A percentile compares a stretch with the other conserved stretches of the same genome.
phyloP scores from a whole-genome alignment of 2,888 invertebrate species.

The Drosophila koepferae region DNA sequence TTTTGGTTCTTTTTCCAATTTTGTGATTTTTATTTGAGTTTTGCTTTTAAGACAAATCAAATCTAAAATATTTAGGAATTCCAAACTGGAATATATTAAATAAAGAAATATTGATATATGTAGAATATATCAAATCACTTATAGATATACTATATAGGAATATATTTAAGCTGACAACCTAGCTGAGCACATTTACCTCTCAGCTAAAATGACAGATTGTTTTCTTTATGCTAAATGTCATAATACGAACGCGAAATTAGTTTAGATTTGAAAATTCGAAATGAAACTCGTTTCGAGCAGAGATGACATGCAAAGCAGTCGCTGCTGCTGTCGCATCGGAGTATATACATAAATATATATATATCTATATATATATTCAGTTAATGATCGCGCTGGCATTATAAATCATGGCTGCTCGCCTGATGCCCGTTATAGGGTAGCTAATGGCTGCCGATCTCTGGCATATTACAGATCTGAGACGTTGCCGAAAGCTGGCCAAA shows the following conservation, averaged over 20 bases:
- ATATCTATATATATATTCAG: not conserved
- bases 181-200: not conserved
- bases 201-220: conserved; percentile 2
- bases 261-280: not conserved
- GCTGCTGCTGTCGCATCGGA: not conserved
- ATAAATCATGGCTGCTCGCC: conserved; percentile 9
- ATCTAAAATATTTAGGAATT: not conserved
- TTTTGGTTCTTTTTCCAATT: not conserved
- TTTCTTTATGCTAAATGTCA: not conserved
- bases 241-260: not conserved
- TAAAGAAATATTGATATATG: not conserved
- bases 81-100: not conserved
- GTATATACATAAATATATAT: not conserved
- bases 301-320: not conserved
- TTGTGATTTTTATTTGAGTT: not conserved
- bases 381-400: conserved; percentile 7
- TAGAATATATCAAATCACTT: not conserved
- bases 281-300: conserved; percentile 7
- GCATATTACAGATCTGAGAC: conserved; percentile 10
- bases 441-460: conserved; percentile 34
- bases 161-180: not conserved
- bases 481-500: conserved; percentile 21
- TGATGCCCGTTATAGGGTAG: conserved; percentile 9
- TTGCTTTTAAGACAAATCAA: not conserved
- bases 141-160: too few species aligned